phyloP scores from a whole-genome alignment of 2,113 vertebrate genomes.

The Alces alces region DNA sequence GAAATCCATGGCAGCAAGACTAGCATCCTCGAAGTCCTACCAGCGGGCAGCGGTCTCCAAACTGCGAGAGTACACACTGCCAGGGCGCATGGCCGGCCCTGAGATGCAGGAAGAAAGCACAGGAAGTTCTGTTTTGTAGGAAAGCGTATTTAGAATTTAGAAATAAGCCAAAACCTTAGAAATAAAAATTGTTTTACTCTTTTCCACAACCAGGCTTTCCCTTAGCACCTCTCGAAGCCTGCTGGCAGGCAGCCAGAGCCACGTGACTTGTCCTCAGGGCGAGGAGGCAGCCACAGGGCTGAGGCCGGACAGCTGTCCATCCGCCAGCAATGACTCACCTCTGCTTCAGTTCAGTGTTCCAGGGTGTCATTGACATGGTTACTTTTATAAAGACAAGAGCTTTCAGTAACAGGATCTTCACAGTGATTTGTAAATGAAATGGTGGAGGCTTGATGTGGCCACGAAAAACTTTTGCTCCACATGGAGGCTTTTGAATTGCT shows the following conservation, averaged over 20 bases:
- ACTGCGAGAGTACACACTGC: rapidly evolving
- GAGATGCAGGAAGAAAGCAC: not conserved
- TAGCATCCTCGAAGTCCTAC: not conserved
- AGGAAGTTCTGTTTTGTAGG: not conserved
- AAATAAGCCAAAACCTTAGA: not conserved
- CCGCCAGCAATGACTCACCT: not conserved
- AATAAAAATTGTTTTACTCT: not conserved
- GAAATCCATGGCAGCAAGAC: not conserved
- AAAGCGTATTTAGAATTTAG: not conserved
- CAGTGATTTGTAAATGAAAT: not conserved
- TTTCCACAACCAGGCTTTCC: not conserved
- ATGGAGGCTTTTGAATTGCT: not conserved
- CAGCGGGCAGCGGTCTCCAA: not conserved
- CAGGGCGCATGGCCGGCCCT: not conserved
- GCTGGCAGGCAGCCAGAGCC: not conserved
- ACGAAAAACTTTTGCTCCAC: not conserved
- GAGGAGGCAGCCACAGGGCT: rapidly evolving
- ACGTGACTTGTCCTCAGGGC: not conserved
- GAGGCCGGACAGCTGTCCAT: not conserved
- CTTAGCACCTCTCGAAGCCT: not conserved
- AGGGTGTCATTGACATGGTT: not conserved
- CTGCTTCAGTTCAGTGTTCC: not conserved
- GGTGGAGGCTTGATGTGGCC: not conserved
- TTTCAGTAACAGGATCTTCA: not conserved
- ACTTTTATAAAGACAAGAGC: not conserved